Evolutionary conservation across 2,888 invertebrate genomes (phyloP).

Genomic region (Parapristionchus giblindavisi): DNA sequence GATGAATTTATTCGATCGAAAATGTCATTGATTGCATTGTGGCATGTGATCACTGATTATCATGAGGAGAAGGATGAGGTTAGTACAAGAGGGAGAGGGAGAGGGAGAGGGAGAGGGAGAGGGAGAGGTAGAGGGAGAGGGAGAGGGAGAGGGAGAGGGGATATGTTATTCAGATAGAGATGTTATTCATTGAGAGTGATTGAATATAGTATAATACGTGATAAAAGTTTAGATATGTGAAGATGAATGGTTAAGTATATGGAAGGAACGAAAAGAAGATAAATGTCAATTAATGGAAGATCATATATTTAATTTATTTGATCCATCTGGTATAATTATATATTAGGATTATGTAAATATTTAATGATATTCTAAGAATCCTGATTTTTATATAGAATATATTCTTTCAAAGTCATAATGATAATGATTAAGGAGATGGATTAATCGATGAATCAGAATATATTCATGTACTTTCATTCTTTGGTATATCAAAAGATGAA

Average conservation of each 20-base stretch:
- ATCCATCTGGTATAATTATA: constrained; percentile 36
- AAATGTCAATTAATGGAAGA: background rate
- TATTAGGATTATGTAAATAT: no score
- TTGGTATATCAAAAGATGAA: constrained; percentile 18
- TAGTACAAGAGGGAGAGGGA: no score
- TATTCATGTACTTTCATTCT: constrained; percentile 32
- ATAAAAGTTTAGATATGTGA: background rate
- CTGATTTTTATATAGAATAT: no score
- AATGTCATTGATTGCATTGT: constrained; percentile 33
- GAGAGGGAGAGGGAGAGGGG: no score
- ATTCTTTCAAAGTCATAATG: background rate
- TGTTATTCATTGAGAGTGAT: no score
- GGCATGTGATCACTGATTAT: constrained; percentile 29
- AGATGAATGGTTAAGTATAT: constrained; percentile 22
- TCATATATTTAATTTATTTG: constrained; percentile 29
- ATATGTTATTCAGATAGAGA: no score
- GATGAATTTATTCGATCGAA: constrained; percentile 34
- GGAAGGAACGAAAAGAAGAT: constrained; percentile 27
- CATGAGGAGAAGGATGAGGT: no score
- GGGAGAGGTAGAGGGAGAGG: no score
- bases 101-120: no score
- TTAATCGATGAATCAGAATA: constrained; percentile 38
- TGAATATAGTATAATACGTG: background rate
- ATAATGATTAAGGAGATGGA: constrained; percentile 17
- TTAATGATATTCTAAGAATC: no score